phyloP scores from a whole-genome alignment of 1,140 invertebrate genomes.

The Eumaeus atala region DNA sequence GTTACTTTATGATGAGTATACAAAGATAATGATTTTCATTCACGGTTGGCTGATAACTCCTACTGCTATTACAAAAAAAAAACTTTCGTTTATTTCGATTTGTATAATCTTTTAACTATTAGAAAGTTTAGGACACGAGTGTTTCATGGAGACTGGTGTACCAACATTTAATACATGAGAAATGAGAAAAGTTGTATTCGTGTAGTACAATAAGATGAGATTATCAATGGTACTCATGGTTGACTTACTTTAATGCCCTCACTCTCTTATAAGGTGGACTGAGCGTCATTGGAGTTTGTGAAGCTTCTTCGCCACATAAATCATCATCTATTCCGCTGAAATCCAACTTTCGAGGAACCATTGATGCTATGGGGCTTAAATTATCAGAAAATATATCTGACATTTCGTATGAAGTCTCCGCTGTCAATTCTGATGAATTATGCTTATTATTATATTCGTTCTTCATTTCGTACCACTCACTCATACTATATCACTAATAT shows the following conservation, averaged over 20 bases:
- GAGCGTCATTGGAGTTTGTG: slow-evolving; percentile 42
- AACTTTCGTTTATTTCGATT: too few species aligned
- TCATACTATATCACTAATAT: slow-evolving; percentile 53
- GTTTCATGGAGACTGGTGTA: too few species aligned
- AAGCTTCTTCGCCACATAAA: slow-evolving; percentile 41
- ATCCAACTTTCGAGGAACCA: slow-evolving; percentile 64
- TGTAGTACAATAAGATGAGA: slow-evolving; percentile 1
- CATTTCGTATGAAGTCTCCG: slow-evolving; percentile 61
- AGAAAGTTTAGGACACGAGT: too few species aligned
- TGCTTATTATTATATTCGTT: slow-evolving; percentile 45
- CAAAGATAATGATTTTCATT: too few species aligned
- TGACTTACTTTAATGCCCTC: slow-evolving; percentile 78
- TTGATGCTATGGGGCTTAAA: slow-evolving; percentile 58
- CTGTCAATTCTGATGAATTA: slow-evolving; percentile 60
- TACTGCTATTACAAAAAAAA: too few species aligned
- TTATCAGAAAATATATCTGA: slow-evolving; percentile 65
- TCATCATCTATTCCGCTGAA: slow-evolving; percentile 60
- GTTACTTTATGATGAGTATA: too few species aligned
- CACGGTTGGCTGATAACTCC: too few species aligned
- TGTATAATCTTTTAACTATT: too few species aligned
- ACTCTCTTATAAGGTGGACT: slow-evolving; percentile 88
- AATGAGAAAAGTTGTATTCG: too few species aligned
- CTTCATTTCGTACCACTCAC: slow-evolving; percentile 64
- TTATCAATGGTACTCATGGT: slow-evolving; percentile 3
- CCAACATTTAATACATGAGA: too few species aligned